phyloP scores from a whole-genome alignment of 2,797 vertebrate species.

The Peromyscus aztecus region DNA sequence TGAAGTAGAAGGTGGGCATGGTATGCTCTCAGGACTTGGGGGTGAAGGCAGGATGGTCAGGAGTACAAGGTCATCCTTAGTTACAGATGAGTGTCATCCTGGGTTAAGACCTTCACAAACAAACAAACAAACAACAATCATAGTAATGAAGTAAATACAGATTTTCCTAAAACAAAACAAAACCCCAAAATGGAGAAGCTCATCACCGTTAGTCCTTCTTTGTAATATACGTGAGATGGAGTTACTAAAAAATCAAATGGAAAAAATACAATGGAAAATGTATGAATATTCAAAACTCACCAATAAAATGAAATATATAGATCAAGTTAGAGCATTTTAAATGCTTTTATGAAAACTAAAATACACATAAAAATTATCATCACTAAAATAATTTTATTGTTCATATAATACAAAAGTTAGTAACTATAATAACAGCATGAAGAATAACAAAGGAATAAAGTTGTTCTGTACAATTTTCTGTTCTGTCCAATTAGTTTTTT shows the following conservation, averaged over 20 bases:
- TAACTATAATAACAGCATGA: neutral
- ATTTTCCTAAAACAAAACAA: neutral
- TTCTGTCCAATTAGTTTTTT: too few species aligned
- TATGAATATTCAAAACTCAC: neutral
- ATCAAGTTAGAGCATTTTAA: neutral
- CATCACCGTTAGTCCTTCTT: neutral
- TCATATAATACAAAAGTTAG: neutral
- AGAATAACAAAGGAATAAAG: neutral
- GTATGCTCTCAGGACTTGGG: neutral
- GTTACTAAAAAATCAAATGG: neutral
- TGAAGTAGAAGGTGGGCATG: neutral
- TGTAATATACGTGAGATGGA: neutral
- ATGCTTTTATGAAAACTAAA: neutral
- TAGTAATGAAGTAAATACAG: neutral
- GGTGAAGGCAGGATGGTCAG: neutral
- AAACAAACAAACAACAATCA: neutral
- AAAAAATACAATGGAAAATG: neutral
- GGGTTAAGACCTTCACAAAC: neutral
- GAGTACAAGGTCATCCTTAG: neutral
- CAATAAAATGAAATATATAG: neutral
- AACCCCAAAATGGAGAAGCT: neutral
- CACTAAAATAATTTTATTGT: neutral
- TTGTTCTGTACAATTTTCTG: neutral
- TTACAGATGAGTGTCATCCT: neutral
- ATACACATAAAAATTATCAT: neutral